phyloP scores from a whole-genome alignment of 2,113 vertebrate genomes.

The Tympanuchus pallidicinctus region DNA sequence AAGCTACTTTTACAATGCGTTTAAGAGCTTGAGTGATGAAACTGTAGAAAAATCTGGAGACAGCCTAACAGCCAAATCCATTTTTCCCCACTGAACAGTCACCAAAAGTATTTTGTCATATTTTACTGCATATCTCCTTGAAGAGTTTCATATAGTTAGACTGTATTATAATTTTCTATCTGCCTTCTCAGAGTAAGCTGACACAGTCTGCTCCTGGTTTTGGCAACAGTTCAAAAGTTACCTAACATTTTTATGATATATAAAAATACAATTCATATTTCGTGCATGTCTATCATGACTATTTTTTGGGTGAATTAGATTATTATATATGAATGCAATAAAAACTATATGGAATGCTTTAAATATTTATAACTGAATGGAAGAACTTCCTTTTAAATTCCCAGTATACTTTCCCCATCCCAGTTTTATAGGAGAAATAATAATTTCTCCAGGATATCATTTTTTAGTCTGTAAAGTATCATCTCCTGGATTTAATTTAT shows the following conservation, averaged over 20 bases:
- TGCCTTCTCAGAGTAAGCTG: background rate
- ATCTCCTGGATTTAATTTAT: background rate
- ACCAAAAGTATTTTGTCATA: background rate
- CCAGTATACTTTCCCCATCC: background rate
- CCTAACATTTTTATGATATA: background rate
- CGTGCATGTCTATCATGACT: background rate
- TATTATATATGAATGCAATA: background rate
- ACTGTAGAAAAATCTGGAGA: background rate
- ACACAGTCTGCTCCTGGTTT: background rate
- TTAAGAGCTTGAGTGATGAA: background rate
- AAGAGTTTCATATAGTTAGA: background rate
- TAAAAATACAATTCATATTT: background rate
- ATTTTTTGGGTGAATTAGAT: background rate
- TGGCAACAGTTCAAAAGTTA: slow-evolving; percentile 1
- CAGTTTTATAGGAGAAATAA: slow-evolving; percentile 14
- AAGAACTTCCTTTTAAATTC: slow-evolving; percentile 1
- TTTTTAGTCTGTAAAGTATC: background rate
- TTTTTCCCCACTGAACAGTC: background rate
- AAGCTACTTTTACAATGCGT: background rate
- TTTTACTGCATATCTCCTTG: background rate
- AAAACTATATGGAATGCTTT: background rate
- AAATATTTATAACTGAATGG: background rate
- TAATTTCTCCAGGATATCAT: background rate
- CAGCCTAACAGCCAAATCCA: background rate
- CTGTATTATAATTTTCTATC: background rate